Evolutionary conservation across 1,140 invertebrate species (phyloP), one percentile per base, ranked within the genome.

Genomic region (Neodiprion virginianus): DNA sequence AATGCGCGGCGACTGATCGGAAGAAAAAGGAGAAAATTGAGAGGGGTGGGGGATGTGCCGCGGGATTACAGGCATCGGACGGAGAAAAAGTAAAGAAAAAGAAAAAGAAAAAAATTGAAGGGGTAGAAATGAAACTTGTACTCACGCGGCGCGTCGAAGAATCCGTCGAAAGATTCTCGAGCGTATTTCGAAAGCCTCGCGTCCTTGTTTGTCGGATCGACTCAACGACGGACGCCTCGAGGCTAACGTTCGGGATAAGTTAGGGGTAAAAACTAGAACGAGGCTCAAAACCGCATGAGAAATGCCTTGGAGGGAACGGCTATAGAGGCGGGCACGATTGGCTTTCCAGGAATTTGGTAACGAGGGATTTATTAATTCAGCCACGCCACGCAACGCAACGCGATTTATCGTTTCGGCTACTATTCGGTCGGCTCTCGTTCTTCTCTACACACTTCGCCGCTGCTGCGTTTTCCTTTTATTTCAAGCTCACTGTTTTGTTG

Each of bases 361-460:
- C 53, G 53, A 61, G 53, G 53, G 53, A 61, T 61, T 61, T 61
- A 61, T 61, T 61, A 61, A 61, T 61, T 61, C 53, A 61, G 53
- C 53, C 53, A 61, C 53, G 53, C 53, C 11, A 61, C n/a, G n/a
- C 53, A 2, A 40, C 28, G 53, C 53, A 7, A 61, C n/a, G n/a
- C 53, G 53, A 61, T 61, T 61, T 61, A 61, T 61, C 28, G 53
- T 8, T 61, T 40, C 53, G 11, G n/a, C 53, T 61, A 61, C 53
- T 61, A 40, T 40, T 40, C 28, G 28, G 28, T 40, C 28, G 28
- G 28, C 0, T 4, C 28, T 40, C 28, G 28, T 40, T 40, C 28
- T 40, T 40, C 28, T 40, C 28, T 40, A 40, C 28, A 40, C 28
- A 40, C 28, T 0, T 40, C 28, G 28, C 2, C 28, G 28, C 28